These are phyloP conservation scores for Pyrgus malvae DNA, from an alignment of 2,888 invertebrate species.

Conservation along the genomic window DNA sequence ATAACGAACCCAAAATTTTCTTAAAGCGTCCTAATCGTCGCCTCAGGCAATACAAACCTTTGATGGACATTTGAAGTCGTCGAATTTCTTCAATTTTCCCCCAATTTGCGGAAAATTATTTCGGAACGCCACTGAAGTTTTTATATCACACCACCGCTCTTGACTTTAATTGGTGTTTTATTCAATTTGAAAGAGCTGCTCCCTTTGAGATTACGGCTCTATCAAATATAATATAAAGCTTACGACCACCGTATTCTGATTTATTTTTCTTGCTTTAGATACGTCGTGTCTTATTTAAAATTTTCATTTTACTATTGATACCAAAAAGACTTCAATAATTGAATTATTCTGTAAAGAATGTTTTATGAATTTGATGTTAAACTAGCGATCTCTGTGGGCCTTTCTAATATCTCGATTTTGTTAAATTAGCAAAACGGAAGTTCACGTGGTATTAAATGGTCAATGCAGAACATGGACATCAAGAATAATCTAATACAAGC, in stretches of 20 bases:
- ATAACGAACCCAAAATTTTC: conserved; percentile 22
- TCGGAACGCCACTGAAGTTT: conserved; percentile 41
- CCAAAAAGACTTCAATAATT: no score
- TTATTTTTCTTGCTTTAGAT: no score
- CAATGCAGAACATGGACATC: no score
- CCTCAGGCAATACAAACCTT: conserved; percentile 40
- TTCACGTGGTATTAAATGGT: no score
- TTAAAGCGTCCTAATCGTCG: conserved; percentile 46
- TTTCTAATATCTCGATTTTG: no score
- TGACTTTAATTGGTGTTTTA: conserved; percentile 45
- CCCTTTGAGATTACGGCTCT: conserved; percentile 14
- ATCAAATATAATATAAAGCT: conserved; percentile 11
- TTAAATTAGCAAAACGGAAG: no score
- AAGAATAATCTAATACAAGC: no score
- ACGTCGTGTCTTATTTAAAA: no score
- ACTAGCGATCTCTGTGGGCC: no score
- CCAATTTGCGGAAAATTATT: conserved; percentile 51
- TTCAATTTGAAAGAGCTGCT: conserved; percentile 27
- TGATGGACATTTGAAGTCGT: conserved; percentile 52
- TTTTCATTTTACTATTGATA: no score
- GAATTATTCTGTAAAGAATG: no score
- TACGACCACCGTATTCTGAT: not conserved
- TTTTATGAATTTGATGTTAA: no score
- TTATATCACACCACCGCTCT: conserved; percentile 37
- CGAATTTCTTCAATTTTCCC: conserved; percentile 44